A percentile compares a stretch with the other conserved stretches of the same genome.
phyloP scores from a whole-genome alignment of 2,888 invertebrate species.

The Bruchidius siliquastri region DNA sequence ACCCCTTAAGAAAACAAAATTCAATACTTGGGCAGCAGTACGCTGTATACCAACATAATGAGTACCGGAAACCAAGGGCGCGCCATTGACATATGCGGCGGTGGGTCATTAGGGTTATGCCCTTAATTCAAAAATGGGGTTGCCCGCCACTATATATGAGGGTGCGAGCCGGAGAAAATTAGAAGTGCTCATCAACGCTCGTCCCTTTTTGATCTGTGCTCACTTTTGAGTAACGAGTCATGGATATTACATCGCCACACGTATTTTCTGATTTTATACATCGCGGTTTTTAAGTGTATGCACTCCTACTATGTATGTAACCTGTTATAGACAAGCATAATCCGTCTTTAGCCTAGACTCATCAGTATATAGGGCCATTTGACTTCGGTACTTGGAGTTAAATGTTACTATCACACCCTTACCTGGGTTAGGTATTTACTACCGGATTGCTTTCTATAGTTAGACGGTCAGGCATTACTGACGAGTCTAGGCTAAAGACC shows the following conservation, averaged over 20 bases:
- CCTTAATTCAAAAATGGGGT: not conserved
- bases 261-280: too few relatives aligned
- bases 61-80: constrained; percentile 33
- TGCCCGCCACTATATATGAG: not conserved
- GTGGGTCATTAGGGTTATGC: constrained; percentile 15
- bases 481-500: too few relatives aligned
- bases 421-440: too few relatives aligned
- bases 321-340: too few relatives aligned
- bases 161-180: not conserved
- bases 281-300: too few relatives aligned
- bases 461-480: too few relatives aligned
- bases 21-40: constrained; percentile 20
- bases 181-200: not conserved
- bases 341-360: too few relatives aligned
- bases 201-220: not conserved
- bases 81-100: constrained; percentile 31
- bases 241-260: not conserved
- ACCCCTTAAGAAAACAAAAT: constrained; percentile 3
- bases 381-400: too few relatives aligned
- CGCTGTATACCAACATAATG: constrained; percentile 17
- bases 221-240: not conserved
- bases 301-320: too few relatives aligned
- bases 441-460: too few relatives aligned
- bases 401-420: too few relatives aligned
- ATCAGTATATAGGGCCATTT: too few relatives aligned